Base-by-base conservation (phyloP, 2,888 invertebrate species). In the Lasioglossum vierecki region DNA sequence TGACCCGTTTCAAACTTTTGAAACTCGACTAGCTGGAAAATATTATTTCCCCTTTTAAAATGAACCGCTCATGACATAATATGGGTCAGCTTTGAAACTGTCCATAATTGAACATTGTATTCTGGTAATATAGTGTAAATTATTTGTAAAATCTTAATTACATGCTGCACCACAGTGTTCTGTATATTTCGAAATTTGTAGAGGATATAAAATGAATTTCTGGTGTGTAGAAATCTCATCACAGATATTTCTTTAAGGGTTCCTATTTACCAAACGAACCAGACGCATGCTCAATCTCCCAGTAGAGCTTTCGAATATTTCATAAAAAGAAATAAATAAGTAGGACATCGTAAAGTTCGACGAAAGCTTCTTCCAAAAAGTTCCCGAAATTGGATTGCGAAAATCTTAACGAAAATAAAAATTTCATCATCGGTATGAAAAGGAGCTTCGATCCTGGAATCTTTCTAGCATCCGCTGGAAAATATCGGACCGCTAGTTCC, bases 301-400 rank as follows among this genome's bases (percentile, higher is more conserved):
- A 73, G 66, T 53, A 15, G 4, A 4, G 30, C 2, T 15, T 15
- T 15, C 63, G 6, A 26, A 63, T 15, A 30, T 63, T 30, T 30
- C 6, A n/a, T 57, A 57, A 11, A 57, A 57, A 11, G 9, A 57
- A 57, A 57, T 8, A 57, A 63, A 53, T 72, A 84, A 84, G 78
- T 68, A 68, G 13, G 30, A 66, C 39, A 4, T 26, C 63, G 53
- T 66, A 57, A 78, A 77, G 30, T 49, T 76, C 53, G 22, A 46
- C 39, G 63, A n/a, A n/a, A 44, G n/a, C 18, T 57, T n/a, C 39
- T 57, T 18, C 9, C n/a, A 11, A 71, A n/a, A 46, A 66, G 71
- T 57, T 26, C 30, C 49, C 44, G 79, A 76, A 72, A 84, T 84
- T 84, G 84, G 84, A 84, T 71, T 79, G 85, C 76, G 85, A 84